phyloP scores from a whole-genome alignment of 1,140 invertebrate genomes.

The Spodoptera litura region DNA sequence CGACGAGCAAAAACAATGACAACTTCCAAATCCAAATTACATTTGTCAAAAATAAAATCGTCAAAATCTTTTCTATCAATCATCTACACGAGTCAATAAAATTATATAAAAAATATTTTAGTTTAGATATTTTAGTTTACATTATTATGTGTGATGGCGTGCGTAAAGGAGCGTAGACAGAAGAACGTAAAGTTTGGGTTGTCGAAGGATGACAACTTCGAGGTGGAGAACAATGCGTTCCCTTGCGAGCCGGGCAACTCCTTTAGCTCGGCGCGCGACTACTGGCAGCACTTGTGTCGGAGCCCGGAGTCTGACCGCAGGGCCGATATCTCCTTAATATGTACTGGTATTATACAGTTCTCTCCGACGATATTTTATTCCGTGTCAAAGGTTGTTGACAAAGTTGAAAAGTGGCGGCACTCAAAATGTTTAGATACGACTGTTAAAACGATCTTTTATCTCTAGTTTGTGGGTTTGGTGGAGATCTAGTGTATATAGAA shows the following conservation, averaged over 20 bases:
- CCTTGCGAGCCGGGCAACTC: constrained; percentile 61
- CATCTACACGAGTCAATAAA: constrained; percentile 53
- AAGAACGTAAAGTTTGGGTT: constrained; percentile 76
- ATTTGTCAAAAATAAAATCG: constrained; percentile 37
- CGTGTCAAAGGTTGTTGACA: too few relatives aligned
- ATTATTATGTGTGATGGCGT: constrained; percentile 59
- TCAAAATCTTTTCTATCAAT: constrained; percentile 55
- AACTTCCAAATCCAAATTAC: constrained; percentile 47
- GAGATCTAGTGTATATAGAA: background rate
- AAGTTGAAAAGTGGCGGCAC: too few relatives aligned
- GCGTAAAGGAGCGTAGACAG: constrained; percentile 67
- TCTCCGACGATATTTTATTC: too few relatives aligned
- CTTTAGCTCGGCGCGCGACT: constrained; percentile 70
- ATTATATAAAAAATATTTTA: constrained; percentile 61
- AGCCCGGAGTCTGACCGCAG: constrained; percentile 49
- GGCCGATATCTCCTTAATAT: constrained; percentile 54
- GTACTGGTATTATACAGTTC: constrained; percentile 51
- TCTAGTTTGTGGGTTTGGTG: background rate
- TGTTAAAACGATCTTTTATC: too few relatives aligned
- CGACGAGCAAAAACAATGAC: background rate
- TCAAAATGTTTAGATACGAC: too few relatives aligned
- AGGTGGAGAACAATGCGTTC: constrained; percentile 54
- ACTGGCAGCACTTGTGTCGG: constrained; percentile 73
- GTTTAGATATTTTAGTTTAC: constrained; percentile 63
- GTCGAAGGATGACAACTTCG: constrained; percentile 72